phyloP scores from a whole-genome alignment of 2,113 vertebrate species.

The Sporophila hypoxantha region DNA sequence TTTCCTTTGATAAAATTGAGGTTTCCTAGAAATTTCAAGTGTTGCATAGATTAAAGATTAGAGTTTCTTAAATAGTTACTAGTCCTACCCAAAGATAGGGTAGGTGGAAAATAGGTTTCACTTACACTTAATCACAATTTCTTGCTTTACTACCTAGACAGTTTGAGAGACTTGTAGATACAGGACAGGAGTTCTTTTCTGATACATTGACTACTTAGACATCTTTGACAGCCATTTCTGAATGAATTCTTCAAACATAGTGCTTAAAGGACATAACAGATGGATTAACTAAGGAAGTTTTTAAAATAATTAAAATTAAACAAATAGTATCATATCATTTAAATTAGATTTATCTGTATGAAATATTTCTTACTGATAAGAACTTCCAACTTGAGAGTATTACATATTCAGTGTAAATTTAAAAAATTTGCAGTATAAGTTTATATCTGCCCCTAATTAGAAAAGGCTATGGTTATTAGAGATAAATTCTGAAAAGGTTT shows the following conservation, averaged over 20 bases:
- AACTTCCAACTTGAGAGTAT: background rate
- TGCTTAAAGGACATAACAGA: background rate
- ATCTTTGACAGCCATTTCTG: background rate
- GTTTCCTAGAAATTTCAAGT: background rate
- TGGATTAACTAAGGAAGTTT: background rate
- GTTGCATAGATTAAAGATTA: background rate
- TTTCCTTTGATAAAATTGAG: background rate
- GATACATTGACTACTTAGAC: background rate
- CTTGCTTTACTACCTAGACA: background rate
- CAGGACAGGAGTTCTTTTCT: background rate
- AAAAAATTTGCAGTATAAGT: background rate
- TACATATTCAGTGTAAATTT: background rate
- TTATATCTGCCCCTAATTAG: background rate
- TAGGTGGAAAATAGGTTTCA: background rate
- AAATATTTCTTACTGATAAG: background rate
- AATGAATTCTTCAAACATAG: background rate
- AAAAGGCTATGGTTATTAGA: background rate
- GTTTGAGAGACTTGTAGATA: background rate
- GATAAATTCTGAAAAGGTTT: background rate
- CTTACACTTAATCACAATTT: background rate
- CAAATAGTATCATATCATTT: background rate
- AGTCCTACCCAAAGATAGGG: background rate
- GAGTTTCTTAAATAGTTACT: background rate
- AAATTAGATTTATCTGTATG: background rate
- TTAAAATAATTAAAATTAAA: slow-evolving; percentile 29